Base-by-base conservation (phyloP, 2,797 vertebrate genomes). In the Phoeniculus purpureus region DNA sequence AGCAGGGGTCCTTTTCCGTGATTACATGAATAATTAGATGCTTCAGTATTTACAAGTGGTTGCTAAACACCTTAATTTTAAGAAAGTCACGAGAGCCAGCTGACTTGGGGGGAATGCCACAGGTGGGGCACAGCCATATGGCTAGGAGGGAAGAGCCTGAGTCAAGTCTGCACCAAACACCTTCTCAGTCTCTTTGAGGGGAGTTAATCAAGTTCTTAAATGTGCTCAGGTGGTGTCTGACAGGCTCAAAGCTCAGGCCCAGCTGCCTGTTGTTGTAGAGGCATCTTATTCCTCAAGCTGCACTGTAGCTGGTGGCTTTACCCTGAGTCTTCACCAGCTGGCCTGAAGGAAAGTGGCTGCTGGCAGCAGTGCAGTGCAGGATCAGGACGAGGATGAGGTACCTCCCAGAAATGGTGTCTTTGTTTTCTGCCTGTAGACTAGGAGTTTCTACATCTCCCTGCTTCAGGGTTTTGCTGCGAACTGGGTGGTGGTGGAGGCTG, bases 121-220 rank as follows among this genome's bases (percentile, higher is more conserved):
- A 1, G 29, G 16, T 1, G 7, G 17, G 27, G 11, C 12, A 26
- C 3, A 74, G 51, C n/a, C 5, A 0, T 19, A 9, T 1, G 12
- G 4, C 7, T 68, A 10, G 32, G 29, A 51, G 14, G 7, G 9
- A 64, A 4, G 10, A 18, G 4, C 58, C 47, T 56, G 20, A 6
- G 54, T 40, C 47, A 15, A 10, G 16, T 29, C 48, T 61, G 8
- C 4, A 21, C 4, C 11, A 37, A 10, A 20, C 1, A 3, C 20
- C 3, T 22, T 16, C 50, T 83, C 31, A n/a, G 17, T 5, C 59
- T 61, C 14, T 66, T 50, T 9, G 2, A 58, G 40, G 21, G 10
- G 25, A 43, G 5, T 15, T 31, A 18, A 37, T 43, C 56, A 58
- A 29, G 40, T 9, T 34, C 59, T 37, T 6, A 55, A 68, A 58